Evolutionary conservation across 2,888 invertebrate genomes (phyloP).

Genomic region (Aproaerema taeniolella): DNA sequence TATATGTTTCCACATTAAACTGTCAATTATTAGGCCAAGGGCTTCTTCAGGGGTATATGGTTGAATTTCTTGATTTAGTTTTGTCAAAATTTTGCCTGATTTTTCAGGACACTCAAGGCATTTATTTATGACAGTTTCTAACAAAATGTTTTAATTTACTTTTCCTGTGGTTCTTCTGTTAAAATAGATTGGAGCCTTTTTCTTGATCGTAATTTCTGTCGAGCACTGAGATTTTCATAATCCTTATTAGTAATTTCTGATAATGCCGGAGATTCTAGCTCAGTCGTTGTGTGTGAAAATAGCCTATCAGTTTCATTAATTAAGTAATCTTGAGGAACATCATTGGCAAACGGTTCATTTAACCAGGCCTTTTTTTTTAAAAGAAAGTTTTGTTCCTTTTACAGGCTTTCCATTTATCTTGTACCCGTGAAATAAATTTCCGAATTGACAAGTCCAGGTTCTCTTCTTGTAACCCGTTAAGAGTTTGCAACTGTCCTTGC

Average conservation of each 20-base stretch:
- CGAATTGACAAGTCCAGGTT: no score
- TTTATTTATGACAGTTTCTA: background rate
- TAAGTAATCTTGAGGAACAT: slow-evolving; percentile 6
- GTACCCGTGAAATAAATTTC: no score
- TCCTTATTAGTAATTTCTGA: no score
- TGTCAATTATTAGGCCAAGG: slow-evolving; percentile 4
- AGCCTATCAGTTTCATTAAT: slow-evolving; percentile 3
- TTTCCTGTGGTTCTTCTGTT: background rate
- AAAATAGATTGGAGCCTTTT: no score
- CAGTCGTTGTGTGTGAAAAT: background rate
- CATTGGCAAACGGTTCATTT: no score
- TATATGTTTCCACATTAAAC: slow-evolving; percentile 4
- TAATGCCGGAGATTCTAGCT: background rate
- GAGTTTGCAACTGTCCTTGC: background rate
- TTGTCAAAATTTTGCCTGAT: background rate
- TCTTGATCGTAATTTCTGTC: no score
- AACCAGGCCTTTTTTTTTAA: no score
- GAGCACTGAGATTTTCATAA: no score
- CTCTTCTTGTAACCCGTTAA: no score
- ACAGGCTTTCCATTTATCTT: no score
- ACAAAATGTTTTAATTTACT: background rate
- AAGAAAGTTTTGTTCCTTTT: no score
- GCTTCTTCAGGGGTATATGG: slow-evolving; percentile 8
- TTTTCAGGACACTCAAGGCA: background rate
- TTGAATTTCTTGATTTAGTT: background rate